Conservation (phyloP, 2,113 vertebrate species). For the Phaethornis superciliosus region DNA sequence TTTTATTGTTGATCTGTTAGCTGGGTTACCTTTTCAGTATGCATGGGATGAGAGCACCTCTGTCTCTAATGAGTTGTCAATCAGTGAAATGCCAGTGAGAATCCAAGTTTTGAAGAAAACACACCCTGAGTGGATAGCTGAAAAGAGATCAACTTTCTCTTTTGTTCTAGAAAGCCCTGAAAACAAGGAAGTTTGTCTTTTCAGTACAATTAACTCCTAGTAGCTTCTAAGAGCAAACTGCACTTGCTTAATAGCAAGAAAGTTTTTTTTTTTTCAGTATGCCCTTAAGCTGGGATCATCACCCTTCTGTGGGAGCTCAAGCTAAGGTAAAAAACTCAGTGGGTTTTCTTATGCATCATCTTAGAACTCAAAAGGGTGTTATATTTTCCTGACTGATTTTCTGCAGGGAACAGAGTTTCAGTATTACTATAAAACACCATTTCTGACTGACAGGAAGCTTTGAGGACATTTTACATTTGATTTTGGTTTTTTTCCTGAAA, state of each 20-base stretch:
- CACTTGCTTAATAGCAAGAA: background rate
- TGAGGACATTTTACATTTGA: background rate
- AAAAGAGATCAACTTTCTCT: background rate
- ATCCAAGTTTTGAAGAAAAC: background rate
- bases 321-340: background rate
- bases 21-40: background rate
- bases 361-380: background rate
- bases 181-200: background rate
- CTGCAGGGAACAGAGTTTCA: background rate
- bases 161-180: background rate
- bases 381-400: background rate
- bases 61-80: background rate
- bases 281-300: background rate
- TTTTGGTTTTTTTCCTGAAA: background rate
- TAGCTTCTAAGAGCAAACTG: background rate
- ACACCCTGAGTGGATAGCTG: background rate
- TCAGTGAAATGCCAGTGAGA: background rate
- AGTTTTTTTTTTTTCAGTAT: background rate
- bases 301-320: background rate
- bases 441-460: background rate
- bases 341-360: background rate
- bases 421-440: background rate
- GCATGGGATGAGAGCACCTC: background rate
- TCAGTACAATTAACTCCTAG: background rate
- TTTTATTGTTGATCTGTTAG: background rate